Evolutionary conservation across 2,113 vertebrate species (phyloP).

Genomic region (Clarias macrocephalus): DNA sequence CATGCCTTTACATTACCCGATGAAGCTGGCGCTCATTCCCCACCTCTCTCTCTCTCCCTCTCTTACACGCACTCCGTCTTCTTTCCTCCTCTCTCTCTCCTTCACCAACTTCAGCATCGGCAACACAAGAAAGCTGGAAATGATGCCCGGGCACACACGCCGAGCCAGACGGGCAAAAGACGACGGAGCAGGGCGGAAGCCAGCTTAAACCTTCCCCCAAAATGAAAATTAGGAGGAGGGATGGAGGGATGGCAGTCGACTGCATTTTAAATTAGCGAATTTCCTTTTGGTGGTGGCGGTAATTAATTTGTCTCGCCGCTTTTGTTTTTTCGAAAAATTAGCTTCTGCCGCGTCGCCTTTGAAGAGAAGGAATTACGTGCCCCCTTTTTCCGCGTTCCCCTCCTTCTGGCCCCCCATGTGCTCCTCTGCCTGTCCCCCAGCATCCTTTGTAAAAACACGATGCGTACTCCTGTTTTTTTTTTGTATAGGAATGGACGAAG

Average conservation of each 20-base stretch:
- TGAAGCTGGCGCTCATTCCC: conserved; percentile 46
- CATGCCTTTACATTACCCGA: conserved; percentile 64
- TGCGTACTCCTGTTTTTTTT: conserved; percentile 38
- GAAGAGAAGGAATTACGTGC: conserved; percentile 63
- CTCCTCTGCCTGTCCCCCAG: conserved; percentile 47
- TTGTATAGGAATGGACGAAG: conserved; percentile 48
- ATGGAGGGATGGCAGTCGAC: conserved; percentile 48
- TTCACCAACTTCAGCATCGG: conserved; percentile 58
- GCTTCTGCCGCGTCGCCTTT: conserved; percentile 65
- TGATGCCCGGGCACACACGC: conserved; percentile 52
- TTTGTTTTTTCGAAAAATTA: conserved; percentile 68
- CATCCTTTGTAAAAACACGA: conserved; percentile 62
- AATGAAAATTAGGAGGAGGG: conserved; percentile 56
- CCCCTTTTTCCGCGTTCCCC: conserved; percentile 58
- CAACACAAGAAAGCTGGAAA: conserved; percentile 55
- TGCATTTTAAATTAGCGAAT: conserved; percentile 52
- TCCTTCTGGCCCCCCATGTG: conserved; percentile 54
- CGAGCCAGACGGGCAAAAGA: conserved; percentile 50
- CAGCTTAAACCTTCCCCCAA: conserved; percentile 50
- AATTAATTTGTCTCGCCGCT: conserved; percentile 67
- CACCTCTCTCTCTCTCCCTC: conserved; percentile 52
- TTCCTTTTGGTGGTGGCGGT: conserved; percentile 58
- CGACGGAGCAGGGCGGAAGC: conserved; percentile 55
- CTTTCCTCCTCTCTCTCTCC: conserved; percentile 53
- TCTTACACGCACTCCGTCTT: conserved; percentile 27